Evolutionary conservation across 2,113 vertebrate genomes (phyloP).

Genomic region (Herpailurus yagouaroundi): DNA sequence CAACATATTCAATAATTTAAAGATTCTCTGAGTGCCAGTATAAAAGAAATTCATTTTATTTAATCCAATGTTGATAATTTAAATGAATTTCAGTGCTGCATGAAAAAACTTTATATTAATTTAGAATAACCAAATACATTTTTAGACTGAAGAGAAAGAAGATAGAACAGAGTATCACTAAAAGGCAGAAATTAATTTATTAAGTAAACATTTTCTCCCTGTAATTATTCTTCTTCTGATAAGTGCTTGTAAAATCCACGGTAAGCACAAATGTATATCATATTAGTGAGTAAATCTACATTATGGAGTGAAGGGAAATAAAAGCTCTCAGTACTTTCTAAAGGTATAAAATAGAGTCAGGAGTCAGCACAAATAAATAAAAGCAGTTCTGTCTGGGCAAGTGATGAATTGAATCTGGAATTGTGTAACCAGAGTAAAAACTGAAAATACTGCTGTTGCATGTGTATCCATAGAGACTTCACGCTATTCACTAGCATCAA

Average conservation of each 20-base stretch:
- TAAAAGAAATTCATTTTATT: constrained; percentile 8
- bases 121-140: background rate
- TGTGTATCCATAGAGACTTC: background rate
- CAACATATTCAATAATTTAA: background rate
- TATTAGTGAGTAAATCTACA: background rate
- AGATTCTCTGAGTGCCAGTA: background rate
- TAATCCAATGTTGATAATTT: background rate
- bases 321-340: background rate
- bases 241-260: background rate
- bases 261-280: background rate
- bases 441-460: background rate
- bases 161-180: background rate
- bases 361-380: constrained; percentile 13
- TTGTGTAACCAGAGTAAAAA: background rate
- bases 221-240: constrained; percentile 17
- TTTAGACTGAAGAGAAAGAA: background rate
- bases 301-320: background rate
- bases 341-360: constrained; percentile 16
- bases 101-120: background rate
- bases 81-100: background rate
- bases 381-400: constrained; percentile 39
- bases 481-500: background rate
- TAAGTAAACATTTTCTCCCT: background rate
- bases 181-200: background rate
- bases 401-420: constrained; percentile 26